Percentiles rank a stretch among this genome's conserved stretches.
Evolutionary conservation across 1,140 invertebrate genomes (phyloP).

Genomic region (Formica selysi): DNA sequence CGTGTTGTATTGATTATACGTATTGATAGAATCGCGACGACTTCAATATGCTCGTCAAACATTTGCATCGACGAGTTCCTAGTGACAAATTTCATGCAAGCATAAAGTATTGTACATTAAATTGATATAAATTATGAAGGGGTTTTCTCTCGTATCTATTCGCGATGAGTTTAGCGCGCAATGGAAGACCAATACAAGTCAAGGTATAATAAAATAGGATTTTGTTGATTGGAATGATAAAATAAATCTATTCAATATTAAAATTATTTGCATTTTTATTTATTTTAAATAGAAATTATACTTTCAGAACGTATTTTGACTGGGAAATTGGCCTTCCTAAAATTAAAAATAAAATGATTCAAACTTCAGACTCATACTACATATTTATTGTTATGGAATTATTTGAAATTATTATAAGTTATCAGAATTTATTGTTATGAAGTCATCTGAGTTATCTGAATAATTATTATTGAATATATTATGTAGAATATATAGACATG

Average conservation of each 20-base stretch:
- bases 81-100: background rate
- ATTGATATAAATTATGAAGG: conserved; percentile 1
- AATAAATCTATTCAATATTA: background rate
- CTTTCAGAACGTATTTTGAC: conserved; percentile 3
- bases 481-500: conserved; percentile 5
- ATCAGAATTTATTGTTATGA: background rate
- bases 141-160: background rate
- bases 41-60: background rate
- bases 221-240: background rate
- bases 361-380: background rate
- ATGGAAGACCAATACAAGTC: background rate
- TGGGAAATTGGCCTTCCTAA: background rate
- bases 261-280: background rate
- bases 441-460: conserved; percentile 16
- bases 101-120: conserved; percentile 24
- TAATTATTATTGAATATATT: background rate
- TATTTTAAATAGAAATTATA: background rate
- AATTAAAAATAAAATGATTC: background rate
- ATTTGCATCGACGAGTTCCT: background rate
- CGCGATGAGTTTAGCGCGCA: background rate
- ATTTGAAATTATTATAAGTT: background rate
- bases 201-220: background rate
- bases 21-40: conserved; percentile 48
- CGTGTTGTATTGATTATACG: conserved; percentile 23
- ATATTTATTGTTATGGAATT: background rate